Conservation (phyloP, 30 jellyfish, hydroid and myxozoan genomes). For the Phacellophora camtschatica region DNA sequence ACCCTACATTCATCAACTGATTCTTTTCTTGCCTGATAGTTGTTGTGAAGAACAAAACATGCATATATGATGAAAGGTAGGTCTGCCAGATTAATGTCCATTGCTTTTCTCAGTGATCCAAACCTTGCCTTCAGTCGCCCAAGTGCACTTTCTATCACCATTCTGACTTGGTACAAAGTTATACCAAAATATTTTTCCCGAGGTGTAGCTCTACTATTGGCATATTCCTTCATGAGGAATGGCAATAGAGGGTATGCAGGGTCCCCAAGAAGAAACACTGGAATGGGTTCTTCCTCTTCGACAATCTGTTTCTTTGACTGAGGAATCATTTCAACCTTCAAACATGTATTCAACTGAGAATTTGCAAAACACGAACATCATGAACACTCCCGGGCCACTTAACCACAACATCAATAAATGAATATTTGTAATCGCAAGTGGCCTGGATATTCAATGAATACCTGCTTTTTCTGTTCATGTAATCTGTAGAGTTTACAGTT, state of each 20-base stretch:
- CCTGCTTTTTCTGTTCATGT: conserved; percentile 15
- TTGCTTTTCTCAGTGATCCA: not conserved
- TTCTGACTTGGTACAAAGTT: not conserved
- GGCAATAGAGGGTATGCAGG: conserved; percentile 34
- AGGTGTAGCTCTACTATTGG: not conserved
- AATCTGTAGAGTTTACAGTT: not conserved
- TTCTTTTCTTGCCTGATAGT: too few relatives aligned
- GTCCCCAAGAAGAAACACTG: too few relatives aligned
- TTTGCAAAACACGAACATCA: too few relatives aligned
- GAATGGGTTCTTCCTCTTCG: too few relatives aligned
- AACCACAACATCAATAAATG: too few relatives aligned
- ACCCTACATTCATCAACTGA: too few relatives aligned
- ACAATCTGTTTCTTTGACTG: too few relatives aligned
- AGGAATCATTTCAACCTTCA: too few relatives aligned
- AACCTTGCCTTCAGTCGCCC: conserved; percentile 6
- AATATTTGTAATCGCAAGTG: too few relatives aligned
- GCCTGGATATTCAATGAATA: too few relatives aligned
- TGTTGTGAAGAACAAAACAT: not conserved
- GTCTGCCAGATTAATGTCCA: not conserved
- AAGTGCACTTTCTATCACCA: conserved; percentile 17
- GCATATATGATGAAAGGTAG: not conserved
- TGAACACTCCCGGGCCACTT: too few relatives aligned
- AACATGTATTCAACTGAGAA: too few relatives aligned
- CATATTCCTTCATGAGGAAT: not conserved
- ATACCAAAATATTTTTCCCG: conserved; percentile 32